Evolutionary conservation across 2,888 invertebrate species (phyloP), one percentile per base, ranked within the genome.

Genomic region (Aricia artaxerxes): DNA sequence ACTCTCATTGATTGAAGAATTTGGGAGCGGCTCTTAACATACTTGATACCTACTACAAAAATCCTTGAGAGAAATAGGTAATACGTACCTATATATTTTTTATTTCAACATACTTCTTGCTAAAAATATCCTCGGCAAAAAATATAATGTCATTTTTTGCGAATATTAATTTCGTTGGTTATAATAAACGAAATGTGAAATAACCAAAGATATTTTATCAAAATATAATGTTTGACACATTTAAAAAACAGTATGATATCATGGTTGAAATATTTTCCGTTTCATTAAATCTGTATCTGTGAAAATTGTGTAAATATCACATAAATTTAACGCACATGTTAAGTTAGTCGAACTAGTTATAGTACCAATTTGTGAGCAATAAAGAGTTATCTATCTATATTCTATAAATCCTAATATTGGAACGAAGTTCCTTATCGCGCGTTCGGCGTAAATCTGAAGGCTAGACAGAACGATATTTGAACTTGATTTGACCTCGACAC

Each of bases 1-100:
- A 73, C 61, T 75, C 35, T 61, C 75, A 78, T 77, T 78, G n/a
- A 79, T 78, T 78, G n/a, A 80, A 78, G 80, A 79, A 80, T 79
- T 77, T 53, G 64, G 80, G 80, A 81, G 84, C 80, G 79, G 49
- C 73, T 69, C 78, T 73, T 84, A 84, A 53, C 57, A 75, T 76
- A 16, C 31, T 4, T 24, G 9, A 44, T 16, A 31, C 44, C 31
- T 44, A 44, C 40, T 35, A 35, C 1, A 40, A 40, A 73, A 13
- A 40, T 38, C 73, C 61, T 61, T 61, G 61, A 61, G 7, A 57
- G n/a, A 24, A 61, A 61, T 24, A 61, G 61, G n/a, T 2, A 61
- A n/a, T 61, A 24, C 24, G 61, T 7, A 61, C 49, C 9, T 49
- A 2, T 9, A 44, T 49, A 2, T 4, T 61, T 57, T 57, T 57